Evolutionary conservation across 2,888 invertebrate species (phyloP), one percentile per base, ranked within the genome.

Genomic region (Aethes cnicana): DNA sequence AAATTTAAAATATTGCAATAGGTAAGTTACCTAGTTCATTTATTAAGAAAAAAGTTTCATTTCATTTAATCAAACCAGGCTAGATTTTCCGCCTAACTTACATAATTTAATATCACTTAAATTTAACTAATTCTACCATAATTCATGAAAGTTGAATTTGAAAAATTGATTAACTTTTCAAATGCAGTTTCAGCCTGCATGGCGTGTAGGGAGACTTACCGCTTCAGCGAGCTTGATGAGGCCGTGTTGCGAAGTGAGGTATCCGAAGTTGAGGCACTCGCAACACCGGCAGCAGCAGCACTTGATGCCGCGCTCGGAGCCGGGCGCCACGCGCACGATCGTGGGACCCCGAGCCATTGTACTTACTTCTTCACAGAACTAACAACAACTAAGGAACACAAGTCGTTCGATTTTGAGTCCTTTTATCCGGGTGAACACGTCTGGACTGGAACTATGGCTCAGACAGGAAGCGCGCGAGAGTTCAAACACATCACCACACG

Each of bases 211-310:
- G n/a, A n/a, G 61, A 91, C 92, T 91, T 88, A 95, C 95, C 64
- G 95, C 91, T 91, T 96, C 94, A 56, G 92, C 87, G 2, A 96
- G 70, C 83, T 96, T 96, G 37, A 95, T 83, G 18, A 95, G 73
- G 11, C 96, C 96, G 25, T 93, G 92, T 59, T 92, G 91, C 0
- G 94, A 92, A 33, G 92, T 93, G 8, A 96, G 81, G 74, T 96
- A 95, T 30, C 93, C 92, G 44, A 96, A 90, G 75, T 96, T 94
- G 48, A 96, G 82, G 72, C 96, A 96, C 11, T 95, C 94, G 69
- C 95, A 96, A 68, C 96, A 93, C 54, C 92, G 87, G 69, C 94
- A 95, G 72, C 93, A 94, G 61, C 95, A 95, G 69, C 95, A 93
- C 67, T 92, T 92, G 54, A 94, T 87, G 39, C 95, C 93, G 28